These are phyloP conservation scores for Penaeus indicus DNA, from an alignment of 1,140 invertebrate genomes.

Conservation along the genomic window DNA sequence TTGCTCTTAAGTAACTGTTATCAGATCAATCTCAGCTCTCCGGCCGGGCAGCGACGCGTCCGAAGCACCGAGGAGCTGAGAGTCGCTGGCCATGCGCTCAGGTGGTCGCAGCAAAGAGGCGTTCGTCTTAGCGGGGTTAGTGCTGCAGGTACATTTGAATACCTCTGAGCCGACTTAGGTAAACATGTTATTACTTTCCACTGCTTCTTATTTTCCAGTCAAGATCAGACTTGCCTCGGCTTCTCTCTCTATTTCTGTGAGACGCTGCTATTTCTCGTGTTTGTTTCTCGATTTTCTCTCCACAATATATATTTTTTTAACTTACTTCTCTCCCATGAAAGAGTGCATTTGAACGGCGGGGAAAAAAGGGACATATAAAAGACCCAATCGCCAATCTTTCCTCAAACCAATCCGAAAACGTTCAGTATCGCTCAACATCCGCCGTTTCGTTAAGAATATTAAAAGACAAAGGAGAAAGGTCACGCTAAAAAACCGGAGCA, in stretches of 20 bases:
- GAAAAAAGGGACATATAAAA: no score
- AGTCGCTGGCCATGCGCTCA: neutral
- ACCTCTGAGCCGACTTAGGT: slow-evolving; percentile 32
- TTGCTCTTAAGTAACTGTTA: no score
- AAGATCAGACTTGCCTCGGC: neutral
- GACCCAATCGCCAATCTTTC: no score
- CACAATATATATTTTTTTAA: no score
- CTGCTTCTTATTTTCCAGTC: slow-evolving; percentile 42
- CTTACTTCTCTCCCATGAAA: no score
- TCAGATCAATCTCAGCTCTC: neutral
- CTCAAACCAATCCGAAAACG: no score
- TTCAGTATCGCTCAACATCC: neutral
- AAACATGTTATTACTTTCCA: slow-evolving; percentile 49
- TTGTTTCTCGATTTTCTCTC: neutral
- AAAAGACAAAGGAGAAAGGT: neutral
- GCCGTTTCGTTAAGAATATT: neutral
- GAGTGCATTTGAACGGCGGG: no score
- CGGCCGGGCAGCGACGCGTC: neutral
- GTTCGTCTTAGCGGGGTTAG: neutral
- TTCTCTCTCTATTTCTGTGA: neutral
- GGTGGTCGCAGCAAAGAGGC: neutral
- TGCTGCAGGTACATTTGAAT: slow-evolving; percentile 33
- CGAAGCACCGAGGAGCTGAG: neutral
- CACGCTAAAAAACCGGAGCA: neutral
- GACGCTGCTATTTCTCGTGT: neutral